phyloP scores from a whole-genome alignment of 2,888 invertebrate genomes.

The Antitype chi region DNA sequence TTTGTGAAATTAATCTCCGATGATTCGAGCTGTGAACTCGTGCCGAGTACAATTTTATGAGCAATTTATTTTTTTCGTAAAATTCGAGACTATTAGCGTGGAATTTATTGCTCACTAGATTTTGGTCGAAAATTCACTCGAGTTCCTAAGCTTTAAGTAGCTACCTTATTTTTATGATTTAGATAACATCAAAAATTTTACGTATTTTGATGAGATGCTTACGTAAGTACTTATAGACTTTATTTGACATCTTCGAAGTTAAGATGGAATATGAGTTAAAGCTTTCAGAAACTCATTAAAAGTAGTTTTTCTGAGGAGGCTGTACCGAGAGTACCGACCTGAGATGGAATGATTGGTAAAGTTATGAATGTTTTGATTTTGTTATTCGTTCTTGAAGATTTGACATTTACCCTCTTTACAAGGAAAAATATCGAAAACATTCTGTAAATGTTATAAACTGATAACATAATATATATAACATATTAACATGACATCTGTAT shows the following conservation, averaged over 20 bases:
- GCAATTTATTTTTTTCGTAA: slow-evolving; percentile 54
- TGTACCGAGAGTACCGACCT: slow-evolving; percentile 15
- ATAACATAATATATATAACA: too few relatives aligned
- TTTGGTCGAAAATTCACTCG: slow-evolving; percentile 21
- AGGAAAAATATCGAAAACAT: not conserved
- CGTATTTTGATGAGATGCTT: slow-evolving; percentile 19
- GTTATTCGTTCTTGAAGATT: slow-evolving; percentile 15
- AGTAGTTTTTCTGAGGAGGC: slow-evolving; percentile 44
- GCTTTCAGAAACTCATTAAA: slow-evolving; percentile 50
- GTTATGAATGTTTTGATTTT: slow-evolving; percentile 28
- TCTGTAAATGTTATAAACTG: not conserved
- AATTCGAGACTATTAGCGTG: slow-evolving; percentile 48
- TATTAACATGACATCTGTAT: too few relatives aligned
- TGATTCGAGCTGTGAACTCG: slow-evolving; percentile 56
- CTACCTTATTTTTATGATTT: slow-evolving; percentile 16
- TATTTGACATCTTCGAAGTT: slow-evolving; percentile 27
- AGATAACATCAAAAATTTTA: not conserved
- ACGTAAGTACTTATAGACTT: slow-evolving; percentile 3
- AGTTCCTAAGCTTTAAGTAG: slow-evolving; percentile 23
- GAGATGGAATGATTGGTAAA: slow-evolving; percentile 37
- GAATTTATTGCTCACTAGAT: slow-evolving; percentile 58
- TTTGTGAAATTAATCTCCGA: slow-evolving; percentile 69
- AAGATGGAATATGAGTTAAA: slow-evolving; percentile 28
- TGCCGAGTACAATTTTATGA: slow-evolving; percentile 61
- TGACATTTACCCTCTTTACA: slow-evolving; percentile 1